Evolutionary conservation across 2,797 vertebrate species (phyloP), one percentile per base, ranked within the genome.

Genomic region (Apogon hyalosoma): DNA sequence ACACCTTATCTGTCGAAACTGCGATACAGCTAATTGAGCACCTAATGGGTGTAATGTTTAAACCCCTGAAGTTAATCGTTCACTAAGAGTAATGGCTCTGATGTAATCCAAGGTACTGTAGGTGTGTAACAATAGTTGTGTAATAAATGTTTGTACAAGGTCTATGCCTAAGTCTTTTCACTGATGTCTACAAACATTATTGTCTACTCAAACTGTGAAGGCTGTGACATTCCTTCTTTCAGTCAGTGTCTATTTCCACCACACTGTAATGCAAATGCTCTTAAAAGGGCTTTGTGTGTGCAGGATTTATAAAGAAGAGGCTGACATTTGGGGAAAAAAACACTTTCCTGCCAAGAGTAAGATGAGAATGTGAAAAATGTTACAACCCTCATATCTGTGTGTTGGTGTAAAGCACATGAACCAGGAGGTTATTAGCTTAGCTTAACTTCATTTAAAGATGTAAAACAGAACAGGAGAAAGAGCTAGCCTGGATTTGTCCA

Each of bases 51-150:
- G 73, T 62, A 76, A 83, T 76, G 42, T 48, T 62, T 62, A 69
- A 82, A 74, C 15, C 50, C 7, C 48, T 28, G 7, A 19, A 43
- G 75, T 83, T 90, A 89, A 90, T 86, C 63, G 84, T 85, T 86
- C 64, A 72, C 81, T 2, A 14, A 41, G 38, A 79, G 70, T 60
- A 82, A 84, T 72, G 64, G 53, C 57, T 55, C 49, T 88, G 85
- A 86, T 73, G 85, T 80, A 80, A 88, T 56, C 40, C 11, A 2
- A 10, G 28, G 39, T 46, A 63, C 40, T 50, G 45, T 67, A 74
- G 72, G 73, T 42, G 67, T 63, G 73, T 16, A 59, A 75, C 40
- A 42, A 42, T 16, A 43, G 77, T 82, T 89, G 82, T 14, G 51
- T 74, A 85, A 78, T 74, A 58, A 56, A 58, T 77, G 77, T 86